Evolutionary conservation across 2,797 vertebrate species (phyloP), one percentile per base, ranked within the genome.

Genomic region (Gorsachius magnificus): DNA sequence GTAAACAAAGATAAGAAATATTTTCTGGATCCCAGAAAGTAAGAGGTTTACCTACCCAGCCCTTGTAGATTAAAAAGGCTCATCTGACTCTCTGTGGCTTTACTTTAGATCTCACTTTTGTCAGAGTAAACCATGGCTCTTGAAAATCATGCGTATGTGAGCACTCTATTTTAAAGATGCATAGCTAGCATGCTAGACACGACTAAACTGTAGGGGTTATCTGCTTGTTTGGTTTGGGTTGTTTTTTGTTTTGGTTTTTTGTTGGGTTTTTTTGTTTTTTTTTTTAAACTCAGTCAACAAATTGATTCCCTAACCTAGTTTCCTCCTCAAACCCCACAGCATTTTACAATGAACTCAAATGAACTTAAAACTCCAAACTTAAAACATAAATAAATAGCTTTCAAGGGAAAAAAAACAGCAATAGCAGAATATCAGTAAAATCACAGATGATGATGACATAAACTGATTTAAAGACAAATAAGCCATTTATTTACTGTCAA

Each of bases 291-390:
- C 92, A 71, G 87, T 85, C 87, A 87, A 96, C 89, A 91, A 94
- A 97, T 94, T 95, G 96, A 97, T 97, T 95, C 78, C 80, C 87
- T 97, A 97, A 97, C 96, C 96, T 87, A 97, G 68, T 96, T 97
- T 97, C 71, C 68, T 96, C 69, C 93, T 83, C 93, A 95, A 94
- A 94, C 84, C 93, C 94, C 64, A 93, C 12, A 95, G 95, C 95
- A 94, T 63, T 97, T 95, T 80, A 80, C 75, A 76, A 17, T 95
- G 93, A 97, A 97, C 94, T 96, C 87, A 93, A 54, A 96, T 95
- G 95, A 97, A 95, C 96, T 94, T 78, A 77, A 76, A 96, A 85
- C 75, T 82, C 95, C 36, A 31, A 89, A 90, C 53, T 89, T 89
- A 48, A 74, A 86, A 51, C 45, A 72, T 13, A 93, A 87, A 78